phyloP scores from a whole-genome alignment of 2,797 vertebrate species.

The Perodicticus potto region DNA sequence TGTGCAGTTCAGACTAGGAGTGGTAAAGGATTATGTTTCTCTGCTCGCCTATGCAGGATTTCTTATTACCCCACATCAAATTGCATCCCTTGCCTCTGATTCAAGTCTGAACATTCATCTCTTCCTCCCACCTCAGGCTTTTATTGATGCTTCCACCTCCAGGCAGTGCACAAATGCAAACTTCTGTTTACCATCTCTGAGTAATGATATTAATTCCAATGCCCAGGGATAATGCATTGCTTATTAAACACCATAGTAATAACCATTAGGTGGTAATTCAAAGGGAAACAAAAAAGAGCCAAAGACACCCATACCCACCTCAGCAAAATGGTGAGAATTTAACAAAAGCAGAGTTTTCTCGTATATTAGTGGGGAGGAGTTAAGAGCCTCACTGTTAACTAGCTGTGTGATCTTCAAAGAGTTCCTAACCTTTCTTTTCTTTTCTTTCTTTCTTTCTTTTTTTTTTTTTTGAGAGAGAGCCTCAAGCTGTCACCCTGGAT shows the following conservation, averaged over 20 bases:
- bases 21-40: slow-evolving; percentile 30
- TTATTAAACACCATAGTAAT: slow-evolving; percentile 75
- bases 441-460: no score
- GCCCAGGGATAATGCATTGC: slow-evolving; percentile 59
- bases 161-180: slow-evolving; percentile 60
- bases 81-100: slow-evolving; percentile 52
- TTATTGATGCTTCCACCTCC: slow-evolving; percentile 62
- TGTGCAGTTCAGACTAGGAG: not conserved
- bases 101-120: slow-evolving; percentile 67
- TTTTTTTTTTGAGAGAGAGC: no score
- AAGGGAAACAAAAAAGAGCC: slow-evolving; percentile 49
- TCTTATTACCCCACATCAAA: slow-evolving; percentile 53
- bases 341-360: slow-evolving; percentile 13
- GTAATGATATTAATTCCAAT: slow-evolving; percentile 77
- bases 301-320: not conserved
- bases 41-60: slow-evolving; percentile 41
- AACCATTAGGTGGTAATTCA: slow-evolving; percentile 60
- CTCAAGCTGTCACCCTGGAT: no score
- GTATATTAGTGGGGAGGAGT: not conserved
- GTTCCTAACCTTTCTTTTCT: not conserved
- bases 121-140: slow-evolving; percentile 61
- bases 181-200: slow-evolving; percentile 72
- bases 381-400: not conserved
- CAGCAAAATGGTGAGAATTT: not conserved
- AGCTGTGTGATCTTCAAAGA: not conserved